Base-by-base conservation (phyloP, 2,888 invertebrate genomes). In the Amphipoea lucens region DNA sequence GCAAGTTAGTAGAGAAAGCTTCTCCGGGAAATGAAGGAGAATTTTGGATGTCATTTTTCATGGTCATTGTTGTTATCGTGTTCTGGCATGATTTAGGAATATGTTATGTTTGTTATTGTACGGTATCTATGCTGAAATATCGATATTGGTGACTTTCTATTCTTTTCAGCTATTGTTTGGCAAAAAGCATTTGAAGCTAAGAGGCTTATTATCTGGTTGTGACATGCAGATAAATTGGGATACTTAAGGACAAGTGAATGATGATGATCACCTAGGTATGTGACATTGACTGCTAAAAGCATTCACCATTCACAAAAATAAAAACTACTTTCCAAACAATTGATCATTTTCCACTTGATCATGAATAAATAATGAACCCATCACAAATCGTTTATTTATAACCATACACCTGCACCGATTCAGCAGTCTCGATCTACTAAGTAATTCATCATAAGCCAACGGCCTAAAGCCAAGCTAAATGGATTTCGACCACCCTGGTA, bases 401-500 rank as follows among this genome's bases (percentile, higher is more conserved):
- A 17, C 14, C 29, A 11, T 17, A 45, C 23, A 45, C 42, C n/a
- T 71, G 68, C 42, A n/a, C 17, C 7, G 62, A 54, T 67, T 45
- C 11, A 67, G 48, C 42, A 51, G 12, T 74, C 51, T 23, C 63
- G 75, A 83, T 77, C 42, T 62, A 76, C 74, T 76, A 45, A 82
- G 69, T 81, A 80, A 85, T 88, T 79, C 80, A 89, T 85, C 81
- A 80, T 66, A 79, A 73, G n/a, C 62, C 65, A 87, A 80, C 67
- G 60, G 83, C 65, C 65, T 57, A 45, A 42, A 60, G 81, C 62
- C 74, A 29, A 66, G 42, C 73, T 79, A 72, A 79, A 87, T 83
- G 75, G 81, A 78, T 81, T 88, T 77, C 83, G 12, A 72, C 60
- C 66, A 71, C 73, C 74, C 78, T 65, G 74, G 79, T 89, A 87